phyloP scores from a whole-genome alignment of 2,888 invertebrate genomes.

The Listrodromus nycthemerus region DNA sequence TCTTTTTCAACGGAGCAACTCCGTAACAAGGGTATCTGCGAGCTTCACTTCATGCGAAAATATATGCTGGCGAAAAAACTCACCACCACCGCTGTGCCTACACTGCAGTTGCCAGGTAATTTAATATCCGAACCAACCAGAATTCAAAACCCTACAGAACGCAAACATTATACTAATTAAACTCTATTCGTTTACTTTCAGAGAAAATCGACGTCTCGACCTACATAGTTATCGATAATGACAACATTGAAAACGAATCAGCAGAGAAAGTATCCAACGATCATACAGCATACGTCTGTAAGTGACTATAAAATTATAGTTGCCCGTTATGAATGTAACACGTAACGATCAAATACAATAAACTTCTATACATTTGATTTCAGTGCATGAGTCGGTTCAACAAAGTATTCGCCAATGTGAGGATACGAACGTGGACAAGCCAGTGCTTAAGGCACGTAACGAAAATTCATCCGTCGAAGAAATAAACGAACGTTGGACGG shows the following conservation, averaged over 20 bases:
- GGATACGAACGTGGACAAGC: neutral
- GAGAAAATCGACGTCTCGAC: conserved; percentile 4
- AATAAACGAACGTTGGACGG: neutral
- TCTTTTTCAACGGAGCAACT: neutral
- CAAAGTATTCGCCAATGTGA: neutral
- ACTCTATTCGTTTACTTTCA: conserved; percentile 1
- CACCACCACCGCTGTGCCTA: neutral
- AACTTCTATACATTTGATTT: neutral
- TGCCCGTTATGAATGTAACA: too few species aligned
- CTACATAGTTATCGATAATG: neutral
- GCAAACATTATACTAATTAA: too few species aligned
- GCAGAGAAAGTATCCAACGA: neutral
- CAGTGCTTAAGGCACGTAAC: neutral
- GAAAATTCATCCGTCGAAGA: neutral
- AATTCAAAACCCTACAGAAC: too few species aligned
- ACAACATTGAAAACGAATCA: neutral
- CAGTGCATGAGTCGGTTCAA: neutral
- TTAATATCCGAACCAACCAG: too few species aligned
- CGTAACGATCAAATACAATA: too few species aligned
- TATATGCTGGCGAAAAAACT: conserved; percentile 2
- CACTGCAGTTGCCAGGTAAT: conserved; percentile 15
- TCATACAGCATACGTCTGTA: neutral
- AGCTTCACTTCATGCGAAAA: neutral
- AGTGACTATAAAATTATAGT: too few species aligned
- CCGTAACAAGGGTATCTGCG: neutral